Evolutionary conservation across 2,113 vertebrate genomes (phyloP).

Genomic region (Hassar affinis): DNA sequence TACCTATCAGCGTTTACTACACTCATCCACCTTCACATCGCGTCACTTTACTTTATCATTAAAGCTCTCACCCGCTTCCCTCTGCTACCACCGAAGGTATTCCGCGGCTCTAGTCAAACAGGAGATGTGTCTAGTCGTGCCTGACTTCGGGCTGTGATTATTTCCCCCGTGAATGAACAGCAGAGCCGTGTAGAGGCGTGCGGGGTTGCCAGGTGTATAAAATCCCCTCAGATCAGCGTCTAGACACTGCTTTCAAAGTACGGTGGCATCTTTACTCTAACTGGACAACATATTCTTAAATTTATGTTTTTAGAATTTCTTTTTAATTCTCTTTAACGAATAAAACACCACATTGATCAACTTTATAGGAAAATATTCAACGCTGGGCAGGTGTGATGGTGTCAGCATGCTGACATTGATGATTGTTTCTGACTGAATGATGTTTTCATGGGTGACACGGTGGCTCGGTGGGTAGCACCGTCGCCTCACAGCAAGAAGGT

Average conservation of each 20-base stretch:
- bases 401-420: not conserved
- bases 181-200: not conserved
- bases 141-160: slow-evolving; percentile 11
- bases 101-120: not conserved
- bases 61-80: not conserved
- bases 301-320: no score
- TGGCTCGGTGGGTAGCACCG: no score
- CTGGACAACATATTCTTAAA: not conserved
- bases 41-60: not conserved
- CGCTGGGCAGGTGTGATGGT: not conserved
- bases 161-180: slow-evolving; percentile 25
- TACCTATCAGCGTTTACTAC: not conserved
- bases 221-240: no score
- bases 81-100: not conserved
- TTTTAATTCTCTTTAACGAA: no score
- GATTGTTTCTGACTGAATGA: not conserved
- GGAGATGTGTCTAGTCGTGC: not conserved
- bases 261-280: not conserved
- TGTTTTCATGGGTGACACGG: no score
- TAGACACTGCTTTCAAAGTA: not conserved
- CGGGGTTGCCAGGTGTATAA: not conserved
- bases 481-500: no score
- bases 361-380: not conserved
- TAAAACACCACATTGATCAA: no score
- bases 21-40: not conserved